phyloP scores from a whole-genome alignment of 2,888 invertebrate genomes.

The Conistra vaccinii region DNA sequence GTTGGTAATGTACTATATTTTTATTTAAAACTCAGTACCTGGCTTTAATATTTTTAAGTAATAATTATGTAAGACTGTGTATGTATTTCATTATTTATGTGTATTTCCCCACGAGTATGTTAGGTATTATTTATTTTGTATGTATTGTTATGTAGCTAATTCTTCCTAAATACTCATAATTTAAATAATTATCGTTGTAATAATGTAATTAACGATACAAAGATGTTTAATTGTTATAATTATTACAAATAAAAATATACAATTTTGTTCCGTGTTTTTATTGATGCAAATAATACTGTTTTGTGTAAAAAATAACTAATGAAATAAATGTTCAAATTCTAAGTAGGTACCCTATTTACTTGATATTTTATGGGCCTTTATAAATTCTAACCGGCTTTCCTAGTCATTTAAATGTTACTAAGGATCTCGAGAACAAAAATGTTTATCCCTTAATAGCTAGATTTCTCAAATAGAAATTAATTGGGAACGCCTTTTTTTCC shows the following conservation, averaged over 20 bases:
- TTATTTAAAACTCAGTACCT: slow-evolving; percentile 75
- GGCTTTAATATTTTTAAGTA: slow-evolving; percentile 87
- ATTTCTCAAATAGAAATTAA: background rate
- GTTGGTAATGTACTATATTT: slow-evolving; percentile 63
- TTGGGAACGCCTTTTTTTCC: background rate
- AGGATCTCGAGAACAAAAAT: background rate
- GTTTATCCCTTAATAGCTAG: background rate
- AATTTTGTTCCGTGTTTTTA: slow-evolving; percentile 55
- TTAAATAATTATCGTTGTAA: slow-evolving; percentile 49
- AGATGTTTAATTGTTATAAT: slow-evolving; percentile 59
- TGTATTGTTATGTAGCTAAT: slow-evolving; percentile 46
- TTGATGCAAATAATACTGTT: background rate
- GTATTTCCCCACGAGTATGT: slow-evolving; percentile 62
- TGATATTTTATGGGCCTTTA: background rate
- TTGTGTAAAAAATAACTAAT: background rate
- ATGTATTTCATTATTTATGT: slow-evolving; percentile 49
- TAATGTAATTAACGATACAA: slow-evolving; percentile 55
- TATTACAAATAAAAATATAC: slow-evolving; percentile 62
- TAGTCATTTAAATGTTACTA: background rate
- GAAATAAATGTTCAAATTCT: background rate
- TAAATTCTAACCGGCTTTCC: background rate
- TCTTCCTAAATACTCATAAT: slow-evolving; percentile 64
- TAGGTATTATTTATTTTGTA: slow-evolving; percentile 47
- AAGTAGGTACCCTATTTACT: background rate
- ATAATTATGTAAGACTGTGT: slow-evolving; percentile 71